Conservation (phyloP, 2,797 vertebrate species). For the Oreonectes daqikongensis region DNA sequence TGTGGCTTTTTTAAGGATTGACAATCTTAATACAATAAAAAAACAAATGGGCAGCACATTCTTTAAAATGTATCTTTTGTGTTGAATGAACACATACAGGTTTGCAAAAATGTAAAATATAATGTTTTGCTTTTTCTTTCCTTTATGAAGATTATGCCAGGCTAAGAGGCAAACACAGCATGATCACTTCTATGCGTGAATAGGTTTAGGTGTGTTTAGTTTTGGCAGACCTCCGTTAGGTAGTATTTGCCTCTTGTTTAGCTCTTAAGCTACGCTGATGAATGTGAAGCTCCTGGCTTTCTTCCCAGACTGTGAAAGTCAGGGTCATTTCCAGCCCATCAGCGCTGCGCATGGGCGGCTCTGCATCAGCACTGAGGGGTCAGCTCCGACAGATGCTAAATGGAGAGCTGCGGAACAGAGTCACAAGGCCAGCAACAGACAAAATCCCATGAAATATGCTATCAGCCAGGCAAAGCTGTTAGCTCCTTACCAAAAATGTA, state of each 20-base stretch:
- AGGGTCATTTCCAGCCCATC: conserved; percentile 60
- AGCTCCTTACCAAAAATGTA: conserved; percentile 28
- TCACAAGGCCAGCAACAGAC: conserved; percentile 60
- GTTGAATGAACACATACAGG: too few species aligned
- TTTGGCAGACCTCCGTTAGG: conserved; percentile 32
- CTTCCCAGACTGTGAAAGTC: conserved; percentile 62
- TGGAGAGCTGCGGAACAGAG: conserved; percentile 55
- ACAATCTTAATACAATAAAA: too few species aligned
- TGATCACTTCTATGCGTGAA: background rate
- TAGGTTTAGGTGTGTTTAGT: conserved; percentile 16
- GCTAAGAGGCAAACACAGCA: background rate
- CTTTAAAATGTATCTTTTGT: too few species aligned
- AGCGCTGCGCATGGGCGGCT: conserved; percentile 44
- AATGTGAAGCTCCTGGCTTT: conserved; percentile 60
- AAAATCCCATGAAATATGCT: conserved; percentile 46
- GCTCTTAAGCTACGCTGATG: conserved; percentile 26
- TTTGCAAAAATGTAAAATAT: too few species aligned
- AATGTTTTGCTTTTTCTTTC: too few species aligned
- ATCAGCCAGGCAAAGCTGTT: conserved; percentile 27
- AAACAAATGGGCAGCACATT: too few species aligned
- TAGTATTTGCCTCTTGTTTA: conserved; percentile 26
- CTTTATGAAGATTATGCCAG: too few species aligned
- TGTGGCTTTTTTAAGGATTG: too few species aligned
- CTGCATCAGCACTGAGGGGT: conserved; percentile 57
- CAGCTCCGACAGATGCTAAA: conserved; percentile 58